phyloP scores from a whole-genome alignment of 2,797 vertebrate species.

The Urocyon cinereoargenteus region DNA sequence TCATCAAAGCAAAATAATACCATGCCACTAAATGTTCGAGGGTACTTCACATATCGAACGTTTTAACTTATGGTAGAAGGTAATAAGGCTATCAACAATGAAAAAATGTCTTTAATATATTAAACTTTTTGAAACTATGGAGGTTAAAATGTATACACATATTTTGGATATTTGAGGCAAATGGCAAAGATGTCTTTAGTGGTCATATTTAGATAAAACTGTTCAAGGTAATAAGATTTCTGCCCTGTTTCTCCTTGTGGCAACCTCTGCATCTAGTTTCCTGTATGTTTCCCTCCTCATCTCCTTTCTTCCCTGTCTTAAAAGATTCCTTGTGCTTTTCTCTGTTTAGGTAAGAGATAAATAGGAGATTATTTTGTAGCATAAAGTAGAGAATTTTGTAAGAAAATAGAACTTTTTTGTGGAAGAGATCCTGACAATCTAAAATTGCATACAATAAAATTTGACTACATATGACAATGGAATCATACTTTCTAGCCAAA shows the following conservation, averaged over 20 bases:
- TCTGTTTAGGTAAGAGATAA: slow-evolving; percentile 50
- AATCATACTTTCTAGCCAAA: slow-evolving; percentile 27
- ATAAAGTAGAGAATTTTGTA: not conserved
- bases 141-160: not conserved
- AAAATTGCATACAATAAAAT: not conserved
- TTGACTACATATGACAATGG: not conserved
- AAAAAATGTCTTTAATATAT: not conserved
- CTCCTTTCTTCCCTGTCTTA: not conserved
- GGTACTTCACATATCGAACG: not conserved
- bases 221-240: not conserved
- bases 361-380: not conserved
- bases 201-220: not conserved
- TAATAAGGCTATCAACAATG: not conserved
- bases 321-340: not conserved
- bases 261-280: not conserved
- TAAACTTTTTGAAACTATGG: slow-evolving; percentile 26
- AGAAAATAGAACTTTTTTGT: slow-evolving; percentile 30
- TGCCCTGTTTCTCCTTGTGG: not conserved
- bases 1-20: slow-evolving; percentile 39
- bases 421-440: not conserved
- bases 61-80: not conserved
- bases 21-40: not conserved
- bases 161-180: slow-evolving; percentile 54
- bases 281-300: not conserved
- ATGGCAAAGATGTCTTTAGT: not conserved